Base-by-base conservation (phyloP, 2,797 vertebrate species). In the Erpetoichthys calabaricus region DNA sequence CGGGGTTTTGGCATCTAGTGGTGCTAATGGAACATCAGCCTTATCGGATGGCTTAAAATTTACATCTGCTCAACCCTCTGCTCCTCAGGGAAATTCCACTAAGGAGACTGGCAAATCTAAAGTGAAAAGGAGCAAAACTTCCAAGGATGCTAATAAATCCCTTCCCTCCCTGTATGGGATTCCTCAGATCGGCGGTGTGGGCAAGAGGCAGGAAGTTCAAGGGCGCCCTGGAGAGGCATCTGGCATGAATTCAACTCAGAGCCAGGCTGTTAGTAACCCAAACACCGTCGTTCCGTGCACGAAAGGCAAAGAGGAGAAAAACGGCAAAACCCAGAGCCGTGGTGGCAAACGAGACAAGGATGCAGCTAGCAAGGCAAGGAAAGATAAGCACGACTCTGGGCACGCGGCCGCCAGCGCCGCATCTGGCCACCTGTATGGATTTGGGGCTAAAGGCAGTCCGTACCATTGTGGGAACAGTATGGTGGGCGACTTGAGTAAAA, bases 91-190 rank as follows among this genome's bases (percentile, higher is more conserved):
- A 80, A 86, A 83, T 82, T 80, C 85, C 77, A 87, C 85, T 86
- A 87, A 87, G 84, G 92, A 95, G 80, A 80, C 83, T 80, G 86
- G 86, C 86, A 92, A 89, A 90, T 87, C 86, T 82, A 89, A 91
- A 83, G 81, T 83, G 69, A 95, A 91, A 84, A 89, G 86, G 83
- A 88, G 80, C 84, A 91, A 83, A 85, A 89, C 86, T 82, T 84
- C 79, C 69, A 89, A 85, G 78, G 86, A 86, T 86, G 74, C 80
- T 73, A 86, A 83, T 83, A 86, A 85, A 80, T 86, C 84, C 80
- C 73, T 86, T 68, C 80, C 84, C 81, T 84, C 84, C 73, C 84
- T 83, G 80, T 87, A 86, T 77, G 84, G 85, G 71, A 86, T 89
- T 77, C 85, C 87, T 69, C 86, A 89, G 80, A 88, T 86, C 77